These are phyloP conservation scores for Avahi laniger DNA, from an alignment of 2,797 vertebrate genomes.

Conservation along the genomic window DNA sequence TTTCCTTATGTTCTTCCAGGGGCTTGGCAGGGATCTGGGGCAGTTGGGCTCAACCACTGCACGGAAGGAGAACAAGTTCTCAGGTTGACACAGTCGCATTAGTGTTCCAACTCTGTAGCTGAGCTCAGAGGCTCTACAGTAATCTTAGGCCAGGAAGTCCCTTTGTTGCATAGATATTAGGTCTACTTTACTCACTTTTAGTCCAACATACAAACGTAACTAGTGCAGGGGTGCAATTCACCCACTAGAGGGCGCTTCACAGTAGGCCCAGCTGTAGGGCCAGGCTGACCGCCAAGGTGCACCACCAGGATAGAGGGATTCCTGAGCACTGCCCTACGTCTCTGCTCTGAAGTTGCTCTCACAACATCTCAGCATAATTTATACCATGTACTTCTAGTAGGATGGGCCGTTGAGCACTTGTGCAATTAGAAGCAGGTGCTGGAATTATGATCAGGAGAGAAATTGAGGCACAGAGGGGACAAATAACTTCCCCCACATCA, in stretches of 20 bases:
- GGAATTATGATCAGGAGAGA: not conserved
- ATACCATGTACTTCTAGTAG: not conserved
- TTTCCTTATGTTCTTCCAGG: not conserved
- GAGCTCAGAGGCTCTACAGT: not conserved
- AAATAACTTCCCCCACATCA: not conserved
- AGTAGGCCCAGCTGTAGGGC: fast-evolving
- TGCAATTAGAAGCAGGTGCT: not conserved
- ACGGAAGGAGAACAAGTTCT: not conserved
- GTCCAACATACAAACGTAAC: not conserved
- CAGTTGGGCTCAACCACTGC: not conserved
- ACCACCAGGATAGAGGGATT: not conserved
- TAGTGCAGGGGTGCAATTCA: not conserved
- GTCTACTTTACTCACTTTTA: not conserved
- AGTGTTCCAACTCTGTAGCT: not conserved
- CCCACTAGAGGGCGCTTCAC: not conserved
- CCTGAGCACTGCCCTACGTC: not conserved
- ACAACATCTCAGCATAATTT: not conserved
- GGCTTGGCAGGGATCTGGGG: not conserved
- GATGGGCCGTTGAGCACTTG: not conserved
- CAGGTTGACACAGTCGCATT: not conserved
- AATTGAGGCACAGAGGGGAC: not conserved
- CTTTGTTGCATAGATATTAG: not conserved
- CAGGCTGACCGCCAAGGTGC: fast-evolving
- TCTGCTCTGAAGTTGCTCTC: not conserved
- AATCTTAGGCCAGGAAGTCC: not conserved